Evolutionary conservation across 2,888 invertebrate genomes (phyloP), one percentile per base, ranked within the genome.

Genomic region (Hylaea fasciaria): DNA sequence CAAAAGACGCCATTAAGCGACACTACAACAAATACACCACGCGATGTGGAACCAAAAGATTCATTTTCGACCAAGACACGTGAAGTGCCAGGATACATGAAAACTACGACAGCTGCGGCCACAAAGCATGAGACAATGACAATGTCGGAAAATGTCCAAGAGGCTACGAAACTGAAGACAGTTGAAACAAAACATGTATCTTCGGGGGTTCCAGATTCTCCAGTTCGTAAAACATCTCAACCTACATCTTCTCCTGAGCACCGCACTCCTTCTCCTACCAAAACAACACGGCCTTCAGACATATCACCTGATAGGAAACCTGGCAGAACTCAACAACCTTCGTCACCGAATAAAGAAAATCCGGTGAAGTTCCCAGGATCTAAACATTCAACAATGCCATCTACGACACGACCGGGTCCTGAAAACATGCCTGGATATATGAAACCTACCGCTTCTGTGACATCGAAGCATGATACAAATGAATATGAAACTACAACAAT

Each of bases 61-160:
- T 52, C 60, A 14, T 64, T 66, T 32, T 59, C 68, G 3, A 44
- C 49, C 13, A 50, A 57, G 16, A 48, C 17, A 32, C 57, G 28
- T 9, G 65, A 62, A 13, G 57, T 58, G 41, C 61, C 71, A 17
- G 67, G 55, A 40, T 62, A 70, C 52, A 68, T 70, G 58, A 70
- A 64, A 54, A 67, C 67, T 11, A 73, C 68, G 32, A 67, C 67
- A 39, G 68, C 71, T n/a, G 43, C 60, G 2, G 65, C 50, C n/a
- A 62, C 65, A 12, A 70, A 69, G 16, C 50, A 60, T 44, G 70
- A 72, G 32, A 62, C 62, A 8, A 52, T 49, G 28, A 66, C 58
- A 10, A 57, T 64, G 35, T 56, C 61, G 35, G 68, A 76, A 43
- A 64, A 73, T 54, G 13, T 62, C 28, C 61, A 65, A 14, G 68